Evolutionary conservation across 2,113 vertebrate genomes (phyloP).

Genomic region (Trinectes maculatus): DNA sequence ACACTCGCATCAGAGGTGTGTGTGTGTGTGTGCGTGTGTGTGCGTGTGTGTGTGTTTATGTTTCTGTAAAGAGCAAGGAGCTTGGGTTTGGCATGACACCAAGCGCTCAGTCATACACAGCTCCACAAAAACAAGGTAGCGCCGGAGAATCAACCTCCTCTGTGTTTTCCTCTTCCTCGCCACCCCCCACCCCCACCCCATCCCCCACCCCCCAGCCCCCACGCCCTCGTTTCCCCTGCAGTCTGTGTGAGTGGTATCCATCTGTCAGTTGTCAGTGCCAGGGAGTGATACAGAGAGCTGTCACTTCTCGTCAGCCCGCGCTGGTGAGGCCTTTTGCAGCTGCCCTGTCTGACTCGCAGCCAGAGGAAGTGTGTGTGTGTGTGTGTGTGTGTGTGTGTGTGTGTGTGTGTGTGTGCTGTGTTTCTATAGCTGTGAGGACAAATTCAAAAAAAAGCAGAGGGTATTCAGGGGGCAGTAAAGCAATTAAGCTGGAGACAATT

Average conservation of each 20-base stretch:
- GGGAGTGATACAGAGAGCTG: constrained; percentile 96
- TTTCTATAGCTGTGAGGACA: background rate
- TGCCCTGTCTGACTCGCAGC: constrained; percentile 88
- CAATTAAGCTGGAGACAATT: constrained; percentile 65
- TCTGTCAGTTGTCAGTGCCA: constrained; percentile 99
- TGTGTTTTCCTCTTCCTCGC: constrained; percentile 75
- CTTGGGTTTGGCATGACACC: constrained; percentile 76
- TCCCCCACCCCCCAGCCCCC: background rate
- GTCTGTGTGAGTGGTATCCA: constrained; percentile 97
- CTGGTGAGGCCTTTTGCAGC: constrained; percentile 95
- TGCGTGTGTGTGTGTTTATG: constrained; percentile 35
- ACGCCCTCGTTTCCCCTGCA: constrained; percentile 69
- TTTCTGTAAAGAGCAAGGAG: too few relatives aligned
- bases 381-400: constrained; percentile 21
- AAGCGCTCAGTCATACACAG: constrained; percentile 88
- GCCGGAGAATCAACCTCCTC: constrained; percentile 88
- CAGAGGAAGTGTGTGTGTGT: constrained; percentile 58
- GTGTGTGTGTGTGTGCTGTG: constrained; percentile 16
- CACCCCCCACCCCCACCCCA: constrained; percentile 2
- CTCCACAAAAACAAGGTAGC: constrained; percentile 89
- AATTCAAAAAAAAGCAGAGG: constrained; percentile 27
- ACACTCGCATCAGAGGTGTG: background rate
- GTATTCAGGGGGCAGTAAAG: constrained; percentile 60
- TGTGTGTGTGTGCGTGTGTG: background rate
- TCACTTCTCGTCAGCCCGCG: constrained; percentile 95